Evolutionary conservation across 2,113 vertebrate species (phyloP), one percentile per base, ranked within the genome.

Genomic region (Ochotona curzoniae): DNA sequence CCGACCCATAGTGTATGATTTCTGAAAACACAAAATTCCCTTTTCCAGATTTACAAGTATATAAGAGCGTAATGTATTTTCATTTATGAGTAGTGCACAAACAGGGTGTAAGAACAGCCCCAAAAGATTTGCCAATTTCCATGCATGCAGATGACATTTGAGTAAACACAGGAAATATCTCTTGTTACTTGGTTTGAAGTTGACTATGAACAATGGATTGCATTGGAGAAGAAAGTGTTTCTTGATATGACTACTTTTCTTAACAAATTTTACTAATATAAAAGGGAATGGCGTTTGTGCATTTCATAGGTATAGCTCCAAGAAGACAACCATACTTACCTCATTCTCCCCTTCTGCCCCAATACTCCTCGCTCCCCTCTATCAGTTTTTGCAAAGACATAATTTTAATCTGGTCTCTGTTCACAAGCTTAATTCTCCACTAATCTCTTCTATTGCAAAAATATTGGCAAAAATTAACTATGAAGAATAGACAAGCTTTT

Each of bases 1-100:
- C n/a, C n/a, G n/a, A n/a, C n/a, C n/a, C n/a, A n/a, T n/a, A n/a
- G 69, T 76, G 18, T 83, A 11, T 90, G 73, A 93, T 81, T 88
- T 67, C 51, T 70, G 51, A 92, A 93, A 82, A 18, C 5, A 76
- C 28, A 75, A 38, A 30, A 44, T 57, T n/a, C n/a, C 13, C 23
- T 81, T 90, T 78, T 26, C 15, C 78, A 69, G 30, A 87, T 25
- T 26, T 93, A 63, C 20, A 70, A 21, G 6, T 44, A n/a, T 38
- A 10, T 60, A 70, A 88, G 60, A 49, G 26, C 23, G 2, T 64
- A 89, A 51, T 49, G 64, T 67, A 10, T 38, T 85, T 49, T 73
- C 32, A 47, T 21, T 60, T 38, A 26, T 0, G 3, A 10, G 35
- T 75, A 23, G 67, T 5, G 12, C 23, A 69, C 44, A 26, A 76